Percentiles rank a stretch among this genome's conserved stretches.
These are phyloP conservation scores for Pteruthius melanotis DNA, from an alignment of 2,113 vertebrate species.

Conservation along the genomic window DNA sequence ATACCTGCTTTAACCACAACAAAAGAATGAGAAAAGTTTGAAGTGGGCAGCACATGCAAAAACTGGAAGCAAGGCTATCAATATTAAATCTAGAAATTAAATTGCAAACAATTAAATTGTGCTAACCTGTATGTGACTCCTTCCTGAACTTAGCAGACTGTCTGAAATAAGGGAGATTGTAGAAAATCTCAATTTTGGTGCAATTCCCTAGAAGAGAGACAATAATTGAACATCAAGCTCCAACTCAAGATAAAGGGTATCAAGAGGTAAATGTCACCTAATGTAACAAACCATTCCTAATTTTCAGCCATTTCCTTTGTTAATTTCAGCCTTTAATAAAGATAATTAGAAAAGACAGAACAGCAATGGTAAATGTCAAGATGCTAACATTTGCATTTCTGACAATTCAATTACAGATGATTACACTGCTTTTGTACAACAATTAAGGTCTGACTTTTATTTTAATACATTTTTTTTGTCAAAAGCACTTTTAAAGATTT, in stretches of 20 bases:
- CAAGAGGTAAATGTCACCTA: conserved; percentile 71
- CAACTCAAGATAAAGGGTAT: conserved; percentile 57
- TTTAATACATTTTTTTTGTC: conserved; percentile 50
- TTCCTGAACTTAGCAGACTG: conserved; percentile 75
- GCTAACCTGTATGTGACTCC: conserved; percentile 76
- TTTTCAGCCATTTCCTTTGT: conserved; percentile 66
- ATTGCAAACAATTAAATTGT: conserved; percentile 57
- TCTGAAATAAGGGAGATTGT: conserved; percentile 88
- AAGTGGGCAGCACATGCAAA: conserved; percentile 33
- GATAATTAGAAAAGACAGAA: conserved; percentile 75
- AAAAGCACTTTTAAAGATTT: conserved; percentile 60
- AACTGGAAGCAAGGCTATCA: conserved; percentile 6
- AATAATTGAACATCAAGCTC: conserved; percentile 70
- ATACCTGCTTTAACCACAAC: conserved; percentile 49
- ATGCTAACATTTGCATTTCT: conserved; percentile 73
- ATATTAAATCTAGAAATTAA: conserved; percentile 56
- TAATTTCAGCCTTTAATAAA: conserved; percentile 71
- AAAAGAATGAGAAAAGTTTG: conserved; percentile 29
- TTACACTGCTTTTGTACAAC: conserved; percentile 68
- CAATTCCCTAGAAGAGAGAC: conserved; percentile 84
- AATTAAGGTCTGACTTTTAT: conserved; percentile 66
- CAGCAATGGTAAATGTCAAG: conserved; percentile 70
- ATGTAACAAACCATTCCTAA: conserved; percentile 68
- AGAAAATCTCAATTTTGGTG: conserved; percentile 90
- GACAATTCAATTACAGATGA: conserved; percentile 71